These are phyloP conservation scores for Hypomecis atomaria DNA, from an alignment of 2,888 invertebrate species.

Conservation along the genomic window DNA sequence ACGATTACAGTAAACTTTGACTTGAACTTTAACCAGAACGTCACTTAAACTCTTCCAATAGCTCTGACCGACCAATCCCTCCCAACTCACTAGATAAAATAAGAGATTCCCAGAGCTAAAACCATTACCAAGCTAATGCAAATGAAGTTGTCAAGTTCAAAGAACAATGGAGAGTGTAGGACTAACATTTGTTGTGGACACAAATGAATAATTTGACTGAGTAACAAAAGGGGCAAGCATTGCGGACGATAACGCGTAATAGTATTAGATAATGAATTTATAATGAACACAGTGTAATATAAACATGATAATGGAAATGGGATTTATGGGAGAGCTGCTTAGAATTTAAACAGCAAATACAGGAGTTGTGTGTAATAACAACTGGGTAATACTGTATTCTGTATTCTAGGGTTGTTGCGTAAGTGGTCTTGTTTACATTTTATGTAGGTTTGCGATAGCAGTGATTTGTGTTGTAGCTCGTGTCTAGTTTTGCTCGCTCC, in stretches of 20 bases:
- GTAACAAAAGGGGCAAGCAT: constrained; percentile 32
- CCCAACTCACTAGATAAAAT: constrained; percentile 11
- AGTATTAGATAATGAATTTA: constrained; percentile 35
- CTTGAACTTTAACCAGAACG: background rate
- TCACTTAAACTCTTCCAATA: background rate
- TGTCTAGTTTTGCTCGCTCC: background rate
- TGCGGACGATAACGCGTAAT: constrained; percentile 32
- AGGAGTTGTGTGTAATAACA: constrained; percentile 19
- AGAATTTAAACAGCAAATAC: constrained; percentile 31
- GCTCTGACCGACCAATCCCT: constrained; percentile 6
- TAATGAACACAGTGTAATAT: constrained; percentile 24
- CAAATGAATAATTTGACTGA: constrained; percentile 34
- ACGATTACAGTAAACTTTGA: background rate
- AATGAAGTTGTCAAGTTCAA: constrained; percentile 42
- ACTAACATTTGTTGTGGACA: constrained; percentile 35
- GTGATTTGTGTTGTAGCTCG: constrained; percentile 14
- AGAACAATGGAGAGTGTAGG: constrained; percentile 42
- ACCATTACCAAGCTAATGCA: constrained; percentile 32
- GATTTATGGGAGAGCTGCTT: constrained; percentile 28
- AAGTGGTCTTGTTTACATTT: constrained; percentile 10
- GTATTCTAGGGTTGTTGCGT: constrained; percentile 17
- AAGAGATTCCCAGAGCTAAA: constrained; percentile 18
- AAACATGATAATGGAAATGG: constrained; percentile 29
- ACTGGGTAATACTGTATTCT: constrained; percentile 18
- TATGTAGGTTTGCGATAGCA: constrained; percentile 7